Evolutionary conservation across 2,113 vertebrate species (phyloP), one percentile per base, ranked within the genome.

Genomic region (Solea senegalensis): DNA sequence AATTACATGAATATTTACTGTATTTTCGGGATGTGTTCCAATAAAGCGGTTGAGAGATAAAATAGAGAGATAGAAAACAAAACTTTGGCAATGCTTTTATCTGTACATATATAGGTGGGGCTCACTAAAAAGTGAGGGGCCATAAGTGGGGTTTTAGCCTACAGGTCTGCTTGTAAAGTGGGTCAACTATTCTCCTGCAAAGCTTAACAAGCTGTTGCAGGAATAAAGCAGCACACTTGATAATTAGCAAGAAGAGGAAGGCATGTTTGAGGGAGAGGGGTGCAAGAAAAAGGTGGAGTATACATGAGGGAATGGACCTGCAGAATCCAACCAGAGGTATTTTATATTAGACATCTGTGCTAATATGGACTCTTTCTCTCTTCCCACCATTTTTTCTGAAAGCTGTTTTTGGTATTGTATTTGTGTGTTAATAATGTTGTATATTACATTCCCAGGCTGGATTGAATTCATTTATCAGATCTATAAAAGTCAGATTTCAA

Each of bases 141-240:
- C 62, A 65, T 84, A 74, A 80, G 81, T 52, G 55, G 81, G 75
- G 76, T 74, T 86, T 85, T 75, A 81, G 85, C 74, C 86, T 65
- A 54, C 76, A 83, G 81, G 86, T 86, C 71, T 86, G 60, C 78
- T 69, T 78, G 82, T 82, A 92, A 94, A 94, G 86, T 93, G 91
- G 92, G 92, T 93, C 93, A 94, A 84, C 90, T 79, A 51, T 76
- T 82, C 86, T 93, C 89, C 88, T 90, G 76, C 73, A 91, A 86
- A 92, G 90, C 88, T 89, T 87, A 76, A 88, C 84, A 82, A 89
- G 90, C 88, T 88, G 88, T 76, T 71, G 59, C 84, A 86, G 72
- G 87, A 91, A 91, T 85, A 87, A 91, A 79, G 88, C 74, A 81
- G 83, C 62, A 57, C 88, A 80, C 74, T 83, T 60, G 83, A 80